These are phyloP conservation scores for Paraplagusia blochii DNA, from an alignment of 2,113 vertebrate species.

Conservation along the genomic window DNA sequence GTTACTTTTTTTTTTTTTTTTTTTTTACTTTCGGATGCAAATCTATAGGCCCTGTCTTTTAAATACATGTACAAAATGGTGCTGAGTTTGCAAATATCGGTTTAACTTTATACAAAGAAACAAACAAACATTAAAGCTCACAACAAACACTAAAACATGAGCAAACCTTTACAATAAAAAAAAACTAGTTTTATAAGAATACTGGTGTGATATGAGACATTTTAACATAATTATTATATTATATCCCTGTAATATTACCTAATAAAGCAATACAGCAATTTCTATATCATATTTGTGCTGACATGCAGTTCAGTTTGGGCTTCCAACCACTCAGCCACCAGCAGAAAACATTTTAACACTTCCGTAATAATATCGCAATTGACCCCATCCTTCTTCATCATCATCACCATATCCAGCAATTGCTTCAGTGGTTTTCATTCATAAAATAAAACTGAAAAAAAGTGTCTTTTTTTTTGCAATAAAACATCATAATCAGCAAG, in stretches of 20 bases:
- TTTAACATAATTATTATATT: not conserved
- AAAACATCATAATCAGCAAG: not conserved
- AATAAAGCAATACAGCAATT: not conserved
- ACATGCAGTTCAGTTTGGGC: not conserved
- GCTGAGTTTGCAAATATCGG: not conserved
- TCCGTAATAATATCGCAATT: not conserved
- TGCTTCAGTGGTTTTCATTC: not conserved
- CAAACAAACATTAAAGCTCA: no score
- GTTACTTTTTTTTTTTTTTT: conserved; percentile 7
- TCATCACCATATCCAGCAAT: not conserved
- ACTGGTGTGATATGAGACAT: no score
- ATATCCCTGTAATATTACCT: not conserved
- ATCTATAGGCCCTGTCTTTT: not conserved
- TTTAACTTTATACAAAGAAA: no score
- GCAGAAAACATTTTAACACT: not conserved
- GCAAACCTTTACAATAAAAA: no score
- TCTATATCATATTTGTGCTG: not conserved
- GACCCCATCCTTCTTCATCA: not conserved
- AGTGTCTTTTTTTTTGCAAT: not conserved
- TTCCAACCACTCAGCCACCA: not conserved
- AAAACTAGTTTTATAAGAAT: no score
- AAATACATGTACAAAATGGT: not conserved
- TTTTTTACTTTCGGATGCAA: conserved; percentile 2
- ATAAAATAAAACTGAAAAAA: not conserved
- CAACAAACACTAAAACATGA: no score